Evolutionary conservation across 2,888 invertebrate species (phyloP), one percentile per base, ranked within the genome.

Genomic region (Idaea aversata): DNA sequence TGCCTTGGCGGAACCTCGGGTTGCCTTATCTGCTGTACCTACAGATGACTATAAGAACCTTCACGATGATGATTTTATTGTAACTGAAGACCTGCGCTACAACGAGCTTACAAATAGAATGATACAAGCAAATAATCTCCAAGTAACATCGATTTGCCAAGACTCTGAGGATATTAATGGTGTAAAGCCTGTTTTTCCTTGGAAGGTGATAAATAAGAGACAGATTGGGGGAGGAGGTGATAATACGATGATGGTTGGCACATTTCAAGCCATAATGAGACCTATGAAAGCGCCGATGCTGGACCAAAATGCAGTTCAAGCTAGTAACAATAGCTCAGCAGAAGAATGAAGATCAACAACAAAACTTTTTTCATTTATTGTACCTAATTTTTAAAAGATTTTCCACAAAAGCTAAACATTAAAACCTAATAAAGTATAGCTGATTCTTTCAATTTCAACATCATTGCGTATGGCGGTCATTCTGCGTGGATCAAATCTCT

Each of bases 231-330:
- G 62, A 5, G 76, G 72, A 58, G 73, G 76, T 7, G 75, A 75
- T 3, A 76, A 78, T 5, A 81, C 83, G 57, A 75, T 85, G 70
- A 74, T 85, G 4, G 63, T 84, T 47, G 85, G 86, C 0, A 84
- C 82, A 0, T 86, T 86, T 65, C 86, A 85, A 72, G 82, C 85
- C 10, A 73, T 83, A 34, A 80, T 83, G 76, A 78, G 80, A 36
- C 84, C 84, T 6, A 73, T 81, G 74, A 75, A 78, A 47, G 57
- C 77, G 6, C 76, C 77, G 2, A 70, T 69, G 57, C 36, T 74
- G 25, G 70, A 74, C 15, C 6, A 59, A 61, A 57, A 63, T 65
- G 65, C 69, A 6, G 58, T 47, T 47, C 47, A 47, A 47, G 47
- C 47, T 47, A 47, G 3, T 47, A 13, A 47, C 47, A 47, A 47